These are phyloP conservation scores for Sceloporus tristichus DNA, from an alignment of 2,113 vertebrate genomes.

Conservation along the genomic window DNA sequence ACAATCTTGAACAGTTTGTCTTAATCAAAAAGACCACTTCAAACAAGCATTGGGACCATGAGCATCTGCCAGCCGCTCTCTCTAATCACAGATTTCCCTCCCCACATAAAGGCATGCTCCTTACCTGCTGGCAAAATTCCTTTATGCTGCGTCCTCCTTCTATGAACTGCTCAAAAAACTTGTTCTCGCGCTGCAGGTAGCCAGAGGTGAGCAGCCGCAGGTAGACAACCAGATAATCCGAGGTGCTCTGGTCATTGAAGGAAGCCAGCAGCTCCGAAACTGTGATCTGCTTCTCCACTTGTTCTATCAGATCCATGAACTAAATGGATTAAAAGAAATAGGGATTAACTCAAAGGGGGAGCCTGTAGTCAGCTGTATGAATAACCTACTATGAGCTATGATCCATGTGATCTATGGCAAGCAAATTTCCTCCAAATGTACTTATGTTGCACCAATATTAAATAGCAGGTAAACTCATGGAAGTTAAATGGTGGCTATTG, in stretches of 20 bases:
- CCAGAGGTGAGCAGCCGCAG: conserved; percentile 93
- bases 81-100: no score
- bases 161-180: conserved; percentile 95
- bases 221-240: conserved; percentile 95
- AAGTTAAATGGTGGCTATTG: no score
- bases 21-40: no score
- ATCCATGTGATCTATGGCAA: no score
- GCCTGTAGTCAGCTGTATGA: neutral
- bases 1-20: no score
- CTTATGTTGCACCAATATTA: no score
- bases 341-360: neutral
- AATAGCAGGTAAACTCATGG: no score
- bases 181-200: conserved; percentile 90
- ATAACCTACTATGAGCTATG: neutral
- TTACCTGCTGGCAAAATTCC: conserved; percentile 93
- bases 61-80: no score
- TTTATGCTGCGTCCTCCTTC: conserved; percentile 93
- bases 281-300: conserved; percentile 88
- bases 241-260: conserved; percentile 95
- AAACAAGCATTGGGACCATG: no score
- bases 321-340: conserved; percentile 47
- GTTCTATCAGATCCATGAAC: conserved; percentile 95
- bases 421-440: no score
- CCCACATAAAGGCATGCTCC: neutral
- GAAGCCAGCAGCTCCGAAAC: conserved; percentile 86